Base-by-base conservation (phyloP, 1,140 invertebrate genomes). In the Hetaerina americana region DNA sequence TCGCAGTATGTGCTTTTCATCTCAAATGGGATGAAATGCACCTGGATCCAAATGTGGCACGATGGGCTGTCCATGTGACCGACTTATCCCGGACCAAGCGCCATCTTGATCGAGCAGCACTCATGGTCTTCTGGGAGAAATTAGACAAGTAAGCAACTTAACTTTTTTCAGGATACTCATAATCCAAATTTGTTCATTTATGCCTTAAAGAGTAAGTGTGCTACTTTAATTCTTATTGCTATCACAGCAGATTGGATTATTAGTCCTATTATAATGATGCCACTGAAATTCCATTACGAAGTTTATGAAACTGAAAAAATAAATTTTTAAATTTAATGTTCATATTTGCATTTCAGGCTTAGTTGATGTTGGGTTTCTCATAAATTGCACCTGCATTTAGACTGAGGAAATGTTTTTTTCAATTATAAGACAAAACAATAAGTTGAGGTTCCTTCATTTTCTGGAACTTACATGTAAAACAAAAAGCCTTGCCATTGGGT, bases 61-160 rank as follows among this genome's bases (percentile, higher is more conserved):
- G 95, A 75, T 99, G 97, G 97, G 92, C 93, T 26, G 97, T 99
- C 0, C 92, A 91, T 26, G 89, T 99, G 18, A 89, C 99, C 66
- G 89, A 95, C 80, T 82, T 99, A 5, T 97, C 95, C 69, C 85
- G 93, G 77, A 92, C 91, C 68, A 97, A 97, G 84, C 84, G 97
- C 31, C 97, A 99, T 88, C 89, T 99, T 75, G 97, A 99, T 84
- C 85, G 96, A 78, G 96, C 97, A 57, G 92, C 92, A 49, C 84
- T 99, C 29, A 93, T 98, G 85, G 88, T 90, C 74, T 97, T 99
- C 82, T 99, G 97, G 97, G 96, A 98, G 83, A 90, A 90, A 74
- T 84, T 99, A 10, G 96, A 99, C 80, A 94, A 91, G 93, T 97
- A 86, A 82, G 86, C 85, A 70, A 57, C 2, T 18, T 5, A 66